Base-by-base conservation (phyloP, 2,888 invertebrate species). In the Ochlodes sylvanus region DNA sequence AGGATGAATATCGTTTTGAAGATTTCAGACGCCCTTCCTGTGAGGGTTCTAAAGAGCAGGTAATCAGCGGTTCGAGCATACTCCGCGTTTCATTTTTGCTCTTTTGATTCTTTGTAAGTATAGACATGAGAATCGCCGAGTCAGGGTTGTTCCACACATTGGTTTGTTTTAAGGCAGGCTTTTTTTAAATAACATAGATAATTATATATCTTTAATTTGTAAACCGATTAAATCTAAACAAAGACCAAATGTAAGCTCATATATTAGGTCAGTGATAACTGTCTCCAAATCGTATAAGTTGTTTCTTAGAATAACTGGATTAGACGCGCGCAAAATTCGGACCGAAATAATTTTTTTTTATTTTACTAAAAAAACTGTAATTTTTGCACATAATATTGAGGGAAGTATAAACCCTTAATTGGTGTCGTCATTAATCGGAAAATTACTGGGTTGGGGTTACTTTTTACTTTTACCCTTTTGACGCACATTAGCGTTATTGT, bases 381-480 rank as follows among this genome's bases (percentile, higher is more conserved):
- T 38, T 38, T 38, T 38, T 38, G 12, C 38, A 38, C 38, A n/a
- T 10, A 12, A 12, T 38, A 38, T 10, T 15, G 47, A 15, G 0
- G 50, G 4, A 19, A 2, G 21, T 52, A 14, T 52, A 52, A 52
- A 34, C 55, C 55, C 55, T 55, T 34, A 55, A 55, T 34, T 27
- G 27, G 10, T 55, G 27, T 52, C 52, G n/a, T 34, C n/a, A 34
- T 34, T 63, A 63, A 56, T 63, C 44, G 32, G 7, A 63, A 32
- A 56, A 63, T 44, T n/a, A 56, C 15, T 14, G 63, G 32, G 63
- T 19, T 63, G 50, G 50, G 54, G 52, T 52, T 14, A 63, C 55
- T 32, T 52, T 63, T 63, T 56, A 63, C 55, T 63, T 63, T 56
- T 44, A 56, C 63, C 63, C 63, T 63, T 63, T 63, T 32, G 55